Base-by-base conservation (phyloP, 64 coral and sea anemone genomes). In the Exaiptasia diaphana region DNA sequence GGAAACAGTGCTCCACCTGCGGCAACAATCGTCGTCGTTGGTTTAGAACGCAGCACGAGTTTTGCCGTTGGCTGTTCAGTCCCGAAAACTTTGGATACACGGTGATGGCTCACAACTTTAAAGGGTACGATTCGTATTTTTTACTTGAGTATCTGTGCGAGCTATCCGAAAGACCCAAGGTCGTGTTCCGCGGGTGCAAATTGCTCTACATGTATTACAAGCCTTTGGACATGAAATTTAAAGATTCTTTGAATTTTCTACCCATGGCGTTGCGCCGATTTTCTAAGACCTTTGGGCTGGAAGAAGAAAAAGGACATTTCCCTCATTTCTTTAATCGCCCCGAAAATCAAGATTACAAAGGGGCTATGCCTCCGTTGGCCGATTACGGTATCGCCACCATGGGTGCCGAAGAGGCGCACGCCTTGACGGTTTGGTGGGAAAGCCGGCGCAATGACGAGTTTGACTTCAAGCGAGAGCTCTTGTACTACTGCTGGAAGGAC, bases 31-130 rank as follows among this genome's bases (percentile, higher is more conserved):
- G 59, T 5, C 18, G 26, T 15, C 23, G 4, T 15, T 64, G 2
- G 30, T 64, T 64, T 29, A 64, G 27, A 64, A 29, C 26, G 4
- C 8, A 6, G 28, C n/a, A 73, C 29, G 14, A 36, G 50, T 89
- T 89, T 74, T 73, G 76, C 15, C 12, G 73, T 0, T 87, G 85
- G 85, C 4, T 87, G 32, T 87, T 87, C 18, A 17, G 11, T 0
- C 40, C 28, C 0, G 42, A 49, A 5, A 12, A 48, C 20, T 8
- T 36, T 0, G 22, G 15, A 0, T 48, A 18, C 20, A 63, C 58
- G 25, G 24, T 63, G 3, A 35, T 89, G 1, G 77, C 67, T 6
- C 56, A 80, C 30, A 64, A 65, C 48, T 61, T 80, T 1, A 44
- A 80, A 9, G 77, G 63, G 0, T 82, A 53, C 1, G 63, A 69